Evolutionary conservation across 2,113 vertebrate species (phyloP).

Genomic region (Petromus typicus): DNA sequence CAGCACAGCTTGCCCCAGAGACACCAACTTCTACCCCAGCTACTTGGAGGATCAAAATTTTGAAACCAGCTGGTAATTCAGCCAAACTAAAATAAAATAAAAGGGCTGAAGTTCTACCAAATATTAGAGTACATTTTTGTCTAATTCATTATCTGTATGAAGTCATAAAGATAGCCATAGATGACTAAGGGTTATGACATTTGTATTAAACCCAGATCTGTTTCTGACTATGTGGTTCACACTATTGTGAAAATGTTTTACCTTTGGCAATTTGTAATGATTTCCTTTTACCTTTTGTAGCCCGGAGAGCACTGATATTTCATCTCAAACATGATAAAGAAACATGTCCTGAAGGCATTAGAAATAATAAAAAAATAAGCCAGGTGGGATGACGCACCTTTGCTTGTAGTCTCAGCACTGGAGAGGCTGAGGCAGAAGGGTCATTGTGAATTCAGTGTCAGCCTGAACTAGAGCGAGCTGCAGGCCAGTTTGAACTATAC

Average conservation of each 20-base stretch:
- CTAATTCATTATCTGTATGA: conserved; percentile 97
- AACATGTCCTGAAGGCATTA: conserved; percentile 91
- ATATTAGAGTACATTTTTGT: conserved; percentile 97
- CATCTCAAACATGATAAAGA: conserved; percentile 95
- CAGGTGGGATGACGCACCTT: background rate
- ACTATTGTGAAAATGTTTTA: conserved; percentile 94
- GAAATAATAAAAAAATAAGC: background rate
- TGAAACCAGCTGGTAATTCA: background rate
- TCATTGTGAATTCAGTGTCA: background rate
- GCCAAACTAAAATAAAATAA: background rate
- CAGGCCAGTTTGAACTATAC: background rate
- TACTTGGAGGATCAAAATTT: background rate
- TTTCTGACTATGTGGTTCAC: conserved; percentile 96
- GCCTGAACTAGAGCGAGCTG: background rate
- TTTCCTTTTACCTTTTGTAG: conserved; percentile 96
- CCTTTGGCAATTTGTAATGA: conserved; percentile 96
- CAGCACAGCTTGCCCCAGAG: background rate
- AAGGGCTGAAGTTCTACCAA: conserved; percentile 93
- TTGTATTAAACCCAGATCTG: conserved; percentile 94
- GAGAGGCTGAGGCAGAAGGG: background rate
- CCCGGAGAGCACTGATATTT: conserved; percentile 95
- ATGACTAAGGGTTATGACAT: conserved; percentile 95
- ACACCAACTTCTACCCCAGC: background rate
- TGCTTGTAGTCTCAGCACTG: background rate
- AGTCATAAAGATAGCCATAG: conserved; percentile 94